Base-by-base conservation (phyloP, 2,888 invertebrate species). In the Marasmarcha lunaedactyla region DNA sequence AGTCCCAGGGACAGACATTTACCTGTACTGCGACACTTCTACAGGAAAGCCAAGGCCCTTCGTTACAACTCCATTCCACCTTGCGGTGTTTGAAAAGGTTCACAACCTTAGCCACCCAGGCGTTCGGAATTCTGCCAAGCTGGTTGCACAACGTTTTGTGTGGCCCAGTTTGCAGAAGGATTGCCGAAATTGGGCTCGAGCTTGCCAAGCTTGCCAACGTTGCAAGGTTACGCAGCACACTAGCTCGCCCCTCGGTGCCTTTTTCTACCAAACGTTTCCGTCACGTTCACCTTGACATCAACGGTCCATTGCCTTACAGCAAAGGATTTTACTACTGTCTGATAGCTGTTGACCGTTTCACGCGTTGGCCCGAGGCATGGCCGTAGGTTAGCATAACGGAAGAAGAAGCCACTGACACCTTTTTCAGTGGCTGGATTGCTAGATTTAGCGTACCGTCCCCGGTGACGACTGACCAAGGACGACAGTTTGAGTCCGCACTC, bases 381-480 rank as follows among this genome's bases (percentile, higher is more conserved):
- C 67, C 71, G 0, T 36, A 69, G 1, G 7, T 14, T 1, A 55
- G 67, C 37, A 64, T 63, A 10, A 59, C 63, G 1, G 68, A 65
- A 0, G 60, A 57, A 37, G 57, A 63, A 0, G 56, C 61, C 4
- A 63, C 64, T 1, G n/a, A n/a, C n/a, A 20, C 20, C 3, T 20
- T 20, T 20, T 5, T 7, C 7, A 20, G 7, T 5, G 20, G 7
- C 4, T 20, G 20, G 20, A 7, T 20, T 20, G 3, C 20, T 20
- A 3, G 20, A 5, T 20, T 20, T 20, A 7, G 20, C 1, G 49
- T 58, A 6, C 77, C 73, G 1, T 46, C 42, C 1, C 35, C 44
- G 2, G 47, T 55, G 2, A 47, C 50, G 1, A 50, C 51, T 1
- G 52, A 55, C 33, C 46, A 46, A 1, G 55, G 55, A 1, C 36